Evolutionary conservation across 2,113 vertebrate species (phyloP).

Genomic region (Phycodurus eques): DNA sequence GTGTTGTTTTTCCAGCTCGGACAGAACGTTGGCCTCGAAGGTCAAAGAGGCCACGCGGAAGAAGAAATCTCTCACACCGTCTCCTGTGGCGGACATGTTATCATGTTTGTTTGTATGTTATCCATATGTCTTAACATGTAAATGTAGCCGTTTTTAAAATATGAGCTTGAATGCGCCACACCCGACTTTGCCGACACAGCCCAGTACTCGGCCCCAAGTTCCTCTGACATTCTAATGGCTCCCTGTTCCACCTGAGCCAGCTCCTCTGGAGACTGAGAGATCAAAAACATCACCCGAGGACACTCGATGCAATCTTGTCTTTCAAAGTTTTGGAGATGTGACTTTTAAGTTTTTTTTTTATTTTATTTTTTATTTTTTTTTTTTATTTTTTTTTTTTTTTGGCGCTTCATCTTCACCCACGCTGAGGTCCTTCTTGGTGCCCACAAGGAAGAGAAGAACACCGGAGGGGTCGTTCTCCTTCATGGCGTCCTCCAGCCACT

Average conservation of each 20-base stretch:
- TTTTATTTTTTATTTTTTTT: too few species aligned
- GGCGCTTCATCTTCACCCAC: slow-evolving; percentile 71
- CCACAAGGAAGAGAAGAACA: slow-evolving; percentile 91
- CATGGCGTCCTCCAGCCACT: slow-evolving; percentile 92
- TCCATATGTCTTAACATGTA: background rate
- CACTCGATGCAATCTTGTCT: background rate
- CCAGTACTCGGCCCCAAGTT: slow-evolving; percentile 95
- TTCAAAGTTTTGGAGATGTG: too few species aligned
- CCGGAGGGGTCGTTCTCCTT: slow-evolving; percentile 91
- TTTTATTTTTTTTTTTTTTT: too few species aligned
- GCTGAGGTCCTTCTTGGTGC: slow-evolving; percentile 93
- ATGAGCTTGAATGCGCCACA: slow-evolving; percentile 52
- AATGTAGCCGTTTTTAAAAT: background rate
- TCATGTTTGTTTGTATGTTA: background rate
- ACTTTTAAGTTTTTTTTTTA: background rate
- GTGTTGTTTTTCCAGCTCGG: slow-evolving; percentile 83
- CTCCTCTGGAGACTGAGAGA: slow-evolving; percentile 79
- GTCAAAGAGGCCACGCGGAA: slow-evolving; percentile 88
- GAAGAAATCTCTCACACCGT: slow-evolving; percentile 88
- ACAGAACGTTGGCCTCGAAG: slow-evolving; percentile 86
- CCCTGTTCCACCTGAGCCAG: slow-evolving; percentile 82
- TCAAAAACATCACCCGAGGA: background rate
- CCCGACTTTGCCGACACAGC: slow-evolving; percentile 91
- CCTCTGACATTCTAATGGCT: slow-evolving; percentile 85
- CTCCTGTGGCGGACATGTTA: slow-evolving; percentile 68